phyloP scores from a whole-genome alignment of 2,113 vertebrate genomes.

The Aspidoscelis tigris region DNA sequence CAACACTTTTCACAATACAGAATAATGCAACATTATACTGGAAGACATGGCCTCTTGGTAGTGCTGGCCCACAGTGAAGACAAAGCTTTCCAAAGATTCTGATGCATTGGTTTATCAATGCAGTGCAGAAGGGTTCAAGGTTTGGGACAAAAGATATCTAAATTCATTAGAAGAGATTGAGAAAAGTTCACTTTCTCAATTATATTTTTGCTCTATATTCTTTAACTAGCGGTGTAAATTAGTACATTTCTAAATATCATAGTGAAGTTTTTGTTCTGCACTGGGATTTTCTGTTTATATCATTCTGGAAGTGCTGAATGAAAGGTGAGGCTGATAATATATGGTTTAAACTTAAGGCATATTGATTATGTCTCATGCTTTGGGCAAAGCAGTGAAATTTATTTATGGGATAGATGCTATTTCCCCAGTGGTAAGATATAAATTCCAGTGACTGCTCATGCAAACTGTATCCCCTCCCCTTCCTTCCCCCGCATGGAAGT shows the following conservation, averaged over 20 bases:
- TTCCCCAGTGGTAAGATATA: constrained; percentile 38
- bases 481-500: not conserved
- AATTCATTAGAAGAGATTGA: not conserved
- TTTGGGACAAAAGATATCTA: too few species aligned
- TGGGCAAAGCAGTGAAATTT: constrained; percentile 48
- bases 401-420: constrained; percentile 25
- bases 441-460: not conserved
- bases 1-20: too few species aligned
- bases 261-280: not conserved
- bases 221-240: not conserved
- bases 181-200: not conserved
- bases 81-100: too few species aligned
- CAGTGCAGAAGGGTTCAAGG: too few species aligned
- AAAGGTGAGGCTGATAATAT: not conserved
- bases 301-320: not conserved
- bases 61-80: too few species aligned
- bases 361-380: constrained; percentile 53
- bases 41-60: too few species aligned
- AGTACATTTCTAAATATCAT: not conserved
- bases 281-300: not conserved
- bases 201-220: constrained; percentile 3
- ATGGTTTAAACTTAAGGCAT: constrained; percentile 35
- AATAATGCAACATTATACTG: too few species aligned
- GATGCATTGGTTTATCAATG: too few species aligned
- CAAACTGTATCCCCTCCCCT: not conserved